Base-by-base conservation (phyloP, 1,140 invertebrate genomes). In the Trachymyrmex septentrionalis region DNA sequence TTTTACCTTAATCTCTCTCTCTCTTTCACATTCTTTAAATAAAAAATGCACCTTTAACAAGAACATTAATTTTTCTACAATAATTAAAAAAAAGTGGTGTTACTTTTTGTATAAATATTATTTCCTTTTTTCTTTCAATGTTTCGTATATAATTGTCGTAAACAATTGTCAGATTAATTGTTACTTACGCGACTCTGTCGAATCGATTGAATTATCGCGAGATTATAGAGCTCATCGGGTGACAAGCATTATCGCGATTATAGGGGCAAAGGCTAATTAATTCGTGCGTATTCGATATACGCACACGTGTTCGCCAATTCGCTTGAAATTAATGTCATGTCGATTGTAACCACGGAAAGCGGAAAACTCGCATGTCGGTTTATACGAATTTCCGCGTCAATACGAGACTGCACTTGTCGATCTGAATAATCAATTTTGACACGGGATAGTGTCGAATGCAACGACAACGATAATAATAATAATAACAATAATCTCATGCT, bases 191-290 rank as follows among this genome's bases (percentile, higher is more conserved):
- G 34, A 38, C 34, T 38, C 6, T 1, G 67, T 5, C 34, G 44
- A 64, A n/a, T 71, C 30, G 7, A 84, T 82, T 82, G 53, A 73
- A 73, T 84, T 75, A 73, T 86, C 59, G 67, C 34, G 59, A 64
- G 38, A 77, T 77, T 71, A 44, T 16, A 80, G 24, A 30, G 10
- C 63, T 53, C n/a, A 21, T 1, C 27, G 30, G 9, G 27, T 4
- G 14, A 81, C 38, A 67, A 12, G 59, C 30, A 75, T 84, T 80
- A 80, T 38, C 75, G 19, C 75, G 24, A 71, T 80, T 84, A 86
- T 73, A 66, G 55, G 30, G 24, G 57, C 30, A 66, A 66, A 69
- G 27, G 50, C 69, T 86, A 82, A 86, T 86, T 86, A 86, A 86
- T 86, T 86, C 69, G 48, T 38, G 34, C 66, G 14, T 71, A 61